phyloP scores from a whole-genome alignment of 2,113 vertebrate species.

The Odocoileus virginianus region DNA sequence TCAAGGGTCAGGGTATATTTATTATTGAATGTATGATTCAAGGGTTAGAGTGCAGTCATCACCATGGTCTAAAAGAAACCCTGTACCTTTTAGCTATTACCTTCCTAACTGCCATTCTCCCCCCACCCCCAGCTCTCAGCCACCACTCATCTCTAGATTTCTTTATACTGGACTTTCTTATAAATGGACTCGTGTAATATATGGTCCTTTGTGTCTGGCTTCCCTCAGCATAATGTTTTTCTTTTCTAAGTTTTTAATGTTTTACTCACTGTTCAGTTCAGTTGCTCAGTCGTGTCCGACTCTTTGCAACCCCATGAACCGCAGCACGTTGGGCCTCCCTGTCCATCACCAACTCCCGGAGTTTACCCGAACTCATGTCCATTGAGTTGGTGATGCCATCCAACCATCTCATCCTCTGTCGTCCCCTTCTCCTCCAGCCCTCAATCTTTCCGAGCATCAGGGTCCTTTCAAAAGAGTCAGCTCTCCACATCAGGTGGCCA shows the following conservation, averaged over 20 bases:
- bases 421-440: background rate
- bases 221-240: background rate
- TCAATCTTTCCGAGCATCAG: background rate
- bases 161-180: fast-evolving
- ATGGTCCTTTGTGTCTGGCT: too few relatives aligned
- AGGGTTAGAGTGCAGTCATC: fast-evolving
- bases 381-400: background rate
- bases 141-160: fast-evolving
- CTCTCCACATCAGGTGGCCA: background rate
- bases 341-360: background rate
- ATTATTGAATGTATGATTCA: background rate
- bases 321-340: background rate
- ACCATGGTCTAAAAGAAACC: background rate
- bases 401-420: background rate
- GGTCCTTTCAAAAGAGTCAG: background rate
- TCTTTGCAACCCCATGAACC: background rate
- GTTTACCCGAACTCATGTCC: background rate
- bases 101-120: fast-evolving
- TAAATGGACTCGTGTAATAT: fast-evolving
- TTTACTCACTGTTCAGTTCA: background rate
- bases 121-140: too few relatives aligned
- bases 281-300: fast-evolving
- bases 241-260: background rate
- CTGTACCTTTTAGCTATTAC: background rate
- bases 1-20: background rate